Evolutionary conservation across 2,797 vertebrate genomes (phyloP).

Genomic region (Florisuga fusca): DNA sequence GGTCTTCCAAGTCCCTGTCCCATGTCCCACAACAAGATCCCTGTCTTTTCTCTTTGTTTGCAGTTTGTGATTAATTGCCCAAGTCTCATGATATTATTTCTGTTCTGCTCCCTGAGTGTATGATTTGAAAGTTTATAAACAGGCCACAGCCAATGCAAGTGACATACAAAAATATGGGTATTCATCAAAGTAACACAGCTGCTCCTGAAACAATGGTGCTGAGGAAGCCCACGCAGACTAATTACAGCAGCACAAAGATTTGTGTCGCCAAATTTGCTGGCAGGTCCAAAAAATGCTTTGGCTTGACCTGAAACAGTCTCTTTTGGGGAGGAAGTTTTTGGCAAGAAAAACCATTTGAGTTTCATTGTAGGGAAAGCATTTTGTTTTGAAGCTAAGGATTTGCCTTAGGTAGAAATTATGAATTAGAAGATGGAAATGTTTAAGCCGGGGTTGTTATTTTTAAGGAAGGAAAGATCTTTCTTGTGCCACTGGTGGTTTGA

Average conservation of each 20-base stretch:
- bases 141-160: slow-evolving; percentile 52
- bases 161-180: slow-evolving; percentile 56
- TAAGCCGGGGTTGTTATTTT: background rate
- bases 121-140: slow-evolving; percentile 62
- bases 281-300: slow-evolving; percentile 63
- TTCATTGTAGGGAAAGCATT: background rate
- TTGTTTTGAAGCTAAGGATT: background rate
- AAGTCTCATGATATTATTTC: slow-evolving; percentile 50
- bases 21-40: slow-evolving; percentile 13
- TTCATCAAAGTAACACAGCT: slow-evolving; percentile 70
- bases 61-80: background rate
- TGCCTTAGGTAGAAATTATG: background rate
- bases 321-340: slow-evolving; percentile 59
- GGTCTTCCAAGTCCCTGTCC: slow-evolving; percentile 2
- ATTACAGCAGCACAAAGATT: slow-evolving; percentile 67
- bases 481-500: background rate
- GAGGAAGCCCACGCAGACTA: slow-evolving; percentile 65
- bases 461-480: background rate
- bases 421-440: background rate
- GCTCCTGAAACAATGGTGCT: slow-evolving; percentile 61
- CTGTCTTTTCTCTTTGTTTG: slow-evolving; percentile 28
- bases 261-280: slow-evolving; percentile 61
- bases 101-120: slow-evolving; percentile 45
- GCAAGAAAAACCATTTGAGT: slow-evolving; percentile 10
- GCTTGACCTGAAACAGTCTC: slow-evolving; percentile 62